A percentile compares a stretch with the other conserved stretches of the same genome.
Conservation (phyloP, 2,797 vertebrate genomes). For the Phataginus tricuspis region DNA sequence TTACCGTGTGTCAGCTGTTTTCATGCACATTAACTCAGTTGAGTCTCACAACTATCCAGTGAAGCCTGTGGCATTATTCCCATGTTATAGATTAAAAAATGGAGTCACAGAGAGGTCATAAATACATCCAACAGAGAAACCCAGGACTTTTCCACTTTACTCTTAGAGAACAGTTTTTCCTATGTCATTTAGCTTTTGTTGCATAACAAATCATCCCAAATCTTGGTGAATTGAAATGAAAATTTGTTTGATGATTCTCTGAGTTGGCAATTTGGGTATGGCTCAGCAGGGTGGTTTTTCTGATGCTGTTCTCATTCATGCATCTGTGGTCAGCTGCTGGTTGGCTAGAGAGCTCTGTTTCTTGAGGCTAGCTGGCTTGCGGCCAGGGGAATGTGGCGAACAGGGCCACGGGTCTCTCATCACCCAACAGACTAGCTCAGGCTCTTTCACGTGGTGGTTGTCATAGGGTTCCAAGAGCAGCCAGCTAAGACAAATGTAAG, state of each 20-base stretch:
- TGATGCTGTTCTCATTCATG: not conserved
- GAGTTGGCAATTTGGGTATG: not conserved
- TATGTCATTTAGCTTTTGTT: not conserved
- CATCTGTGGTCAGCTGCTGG: not conserved
- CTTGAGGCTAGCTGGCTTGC: not conserved
- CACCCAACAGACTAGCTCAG: not conserved
- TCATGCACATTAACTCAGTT: not conserved
- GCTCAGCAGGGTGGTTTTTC: slow-evolving; percentile 12
- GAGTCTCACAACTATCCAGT: not conserved
- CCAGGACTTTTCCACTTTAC: not conserved
- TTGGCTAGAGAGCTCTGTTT: not conserved
- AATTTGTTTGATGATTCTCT: not conserved
- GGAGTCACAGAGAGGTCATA: not conserved
- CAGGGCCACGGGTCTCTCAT: not conserved
- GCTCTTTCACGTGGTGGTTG: accelerated
- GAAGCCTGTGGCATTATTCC: not conserved
- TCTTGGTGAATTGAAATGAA: not conserved
- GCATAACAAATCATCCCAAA: not conserved
- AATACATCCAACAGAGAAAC: not conserved
- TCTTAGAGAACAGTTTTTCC: not conserved
- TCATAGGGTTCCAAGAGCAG: not conserved
- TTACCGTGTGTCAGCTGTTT: not conserved
- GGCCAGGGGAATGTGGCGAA: not conserved
- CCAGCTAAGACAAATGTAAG: not conserved
- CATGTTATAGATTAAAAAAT: not conserved